Base-by-base conservation (phyloP, 2,888 invertebrate species). In the Halictus quadricinctus region DNA sequence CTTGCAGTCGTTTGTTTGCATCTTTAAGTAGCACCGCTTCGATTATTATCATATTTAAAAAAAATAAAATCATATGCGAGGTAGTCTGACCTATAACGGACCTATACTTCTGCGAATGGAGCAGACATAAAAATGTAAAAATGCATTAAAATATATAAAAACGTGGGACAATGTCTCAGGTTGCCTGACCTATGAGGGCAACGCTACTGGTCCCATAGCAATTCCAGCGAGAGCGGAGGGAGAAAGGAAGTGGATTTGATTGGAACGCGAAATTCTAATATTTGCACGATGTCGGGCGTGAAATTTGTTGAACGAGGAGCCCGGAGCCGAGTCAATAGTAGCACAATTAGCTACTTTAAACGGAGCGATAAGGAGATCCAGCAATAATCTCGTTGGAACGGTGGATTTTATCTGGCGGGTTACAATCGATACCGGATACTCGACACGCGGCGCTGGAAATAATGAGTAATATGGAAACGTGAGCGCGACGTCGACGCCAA, bases 401-500 rank as follows among this genome's bases (percentile, higher is more conserved):
- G 13, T 6, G 25, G 25, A 25, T 60, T 60, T 25, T 60, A 25
- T 60, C 25, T 8, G 69, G 10, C 10, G 18, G 21, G 41, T 69
- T 69, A 36, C 36, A 21, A 69, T 69, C 69, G 69, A 66, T 36
- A 18, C 66, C 21, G 41, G 69, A 69, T 36, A 41, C n/a, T 41
- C 41, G 41, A 41, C 69, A 41, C 36, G 66, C 36, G 36, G 36
- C 36, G 21, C 41, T 41, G 41, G 5, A 41, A 60, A 60, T 60
- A 60, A 60, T 60, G 74, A 29, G 43, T 29, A 13, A n/a, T 72
- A 58, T 73, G 41, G 50, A 66, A 78, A 50, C 29, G 54, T 29
- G 48, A 64, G 58, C 50, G 60, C 41, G 8, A 54, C 21, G 54
- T 54, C 2, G 8, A 79, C 81, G 72, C 76, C 83, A 70, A 73